These are phyloP conservation scores for Halcyon smyrnensis DNA, from an alignment of 2,797 vertebrate genomes.

Conservation along the genomic window DNA sequence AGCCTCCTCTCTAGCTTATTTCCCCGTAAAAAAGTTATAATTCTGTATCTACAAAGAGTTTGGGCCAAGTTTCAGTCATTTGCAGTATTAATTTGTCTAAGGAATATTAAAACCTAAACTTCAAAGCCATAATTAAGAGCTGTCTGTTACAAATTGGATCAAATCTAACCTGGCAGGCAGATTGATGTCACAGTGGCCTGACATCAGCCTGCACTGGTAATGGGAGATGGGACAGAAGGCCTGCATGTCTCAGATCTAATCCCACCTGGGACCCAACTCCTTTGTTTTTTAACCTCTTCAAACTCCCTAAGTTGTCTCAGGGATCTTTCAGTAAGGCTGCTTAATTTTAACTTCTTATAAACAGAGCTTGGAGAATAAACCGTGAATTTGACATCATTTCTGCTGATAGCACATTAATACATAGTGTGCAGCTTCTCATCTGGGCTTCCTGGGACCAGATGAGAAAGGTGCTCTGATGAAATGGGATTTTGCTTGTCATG, in stretches of 20 bases:
- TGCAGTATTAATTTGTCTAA: neutral
- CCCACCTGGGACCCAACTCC: no score
- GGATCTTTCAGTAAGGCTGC: neutral
- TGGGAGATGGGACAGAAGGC: neutral
- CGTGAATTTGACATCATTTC: neutral
- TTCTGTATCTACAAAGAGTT: neutral
- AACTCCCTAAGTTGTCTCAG: neutral
- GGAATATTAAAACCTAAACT: neutral
- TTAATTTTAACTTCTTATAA: neutral
- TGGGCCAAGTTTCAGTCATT: neutral
- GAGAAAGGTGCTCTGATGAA: neutral
- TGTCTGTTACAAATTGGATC: neutral
- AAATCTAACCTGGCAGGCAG: no score
- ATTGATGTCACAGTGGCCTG: neutral
- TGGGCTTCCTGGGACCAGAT: neutral
- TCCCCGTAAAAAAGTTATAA: neutral
- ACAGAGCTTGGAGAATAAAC: neutral
- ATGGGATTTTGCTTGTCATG: neutral
- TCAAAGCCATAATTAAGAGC: neutral
- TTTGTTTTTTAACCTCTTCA: neutral
- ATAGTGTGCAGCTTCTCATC: neutral
- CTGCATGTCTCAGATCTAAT: fast-evolving
- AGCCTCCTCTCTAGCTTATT: neutral
- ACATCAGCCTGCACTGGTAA: neutral
- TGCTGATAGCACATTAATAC: neutral